Evolutionary conservation across 2,888 invertebrate genomes (phyloP).

Genomic region (Bellardia bayeri): DNA sequence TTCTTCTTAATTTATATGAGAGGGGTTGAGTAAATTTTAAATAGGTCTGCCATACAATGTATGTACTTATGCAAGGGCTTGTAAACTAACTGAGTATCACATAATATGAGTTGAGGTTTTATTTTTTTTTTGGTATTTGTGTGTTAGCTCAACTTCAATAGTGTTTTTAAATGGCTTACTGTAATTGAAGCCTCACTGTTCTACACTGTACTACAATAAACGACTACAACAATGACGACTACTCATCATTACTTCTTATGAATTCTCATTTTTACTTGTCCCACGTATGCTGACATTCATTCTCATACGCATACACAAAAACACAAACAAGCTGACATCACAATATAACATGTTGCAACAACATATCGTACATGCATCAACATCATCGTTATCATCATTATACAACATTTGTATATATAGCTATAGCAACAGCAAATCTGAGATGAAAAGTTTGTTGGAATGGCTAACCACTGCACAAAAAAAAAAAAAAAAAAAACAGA

Average conservation of each 20-base stretch:
- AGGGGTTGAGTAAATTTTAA: conserved; percentile 34
- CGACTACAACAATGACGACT: conserved; percentile 8
- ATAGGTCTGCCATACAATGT: conserved; percentile 16
- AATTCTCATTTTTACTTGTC: conserved; percentile 52
- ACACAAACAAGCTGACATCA: neutral
- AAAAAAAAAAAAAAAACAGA: neutral
- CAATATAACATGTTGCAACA: conserved; percentile 38
- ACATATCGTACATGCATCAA: conserved; percentile 17
- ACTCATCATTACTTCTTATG: conserved; percentile 50
- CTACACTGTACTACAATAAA: conserved; percentile 7
- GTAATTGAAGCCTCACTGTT: conserved; percentile 46
- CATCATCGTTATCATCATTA: conserved; percentile 10
- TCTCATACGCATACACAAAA: neutral
- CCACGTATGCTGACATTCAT: neutral
- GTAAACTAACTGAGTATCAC: conserved; percentile 3
- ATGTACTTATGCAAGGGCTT: neutral
- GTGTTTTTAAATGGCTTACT: conserved; percentile 43
- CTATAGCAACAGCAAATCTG: conserved; percentile 4
- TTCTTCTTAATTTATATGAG: conserved; percentile 20
- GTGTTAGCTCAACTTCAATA: neutral
- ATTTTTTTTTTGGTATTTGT: neutral
- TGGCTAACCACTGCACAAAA: conserved; percentile 7
- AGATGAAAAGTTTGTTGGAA: conserved; percentile 1
- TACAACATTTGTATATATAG: neutral
- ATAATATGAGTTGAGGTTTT: conserved; percentile 31